Evolutionary conservation across 2,113 vertebrate species (phyloP).

Genomic region (Ceyx margarethae): DNA sequence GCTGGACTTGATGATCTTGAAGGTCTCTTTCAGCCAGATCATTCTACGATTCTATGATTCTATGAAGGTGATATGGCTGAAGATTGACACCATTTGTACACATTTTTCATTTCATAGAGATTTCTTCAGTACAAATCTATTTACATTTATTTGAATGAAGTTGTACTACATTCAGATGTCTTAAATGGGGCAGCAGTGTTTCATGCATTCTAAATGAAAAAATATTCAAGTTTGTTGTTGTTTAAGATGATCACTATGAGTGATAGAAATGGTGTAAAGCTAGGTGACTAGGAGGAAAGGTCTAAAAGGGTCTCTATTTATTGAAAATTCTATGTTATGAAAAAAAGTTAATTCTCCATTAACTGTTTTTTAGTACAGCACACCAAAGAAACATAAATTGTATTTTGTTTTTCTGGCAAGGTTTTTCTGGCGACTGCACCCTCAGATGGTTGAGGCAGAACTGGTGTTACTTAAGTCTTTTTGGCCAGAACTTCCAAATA

Average conservation of each 20-base stretch:
- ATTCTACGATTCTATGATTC: too few species aligned
- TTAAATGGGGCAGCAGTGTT: background rate
- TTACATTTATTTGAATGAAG: background rate
- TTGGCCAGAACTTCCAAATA: conserved; percentile 91
- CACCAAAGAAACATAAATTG: background rate
- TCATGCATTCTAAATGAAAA: background rate
- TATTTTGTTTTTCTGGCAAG: conserved; percentile 64
- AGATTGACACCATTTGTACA: background rate
- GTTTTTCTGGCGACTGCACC: conserved; percentile 93
- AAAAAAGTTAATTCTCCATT: background rate
- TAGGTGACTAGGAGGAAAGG: background rate
- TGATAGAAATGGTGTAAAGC: background rate
- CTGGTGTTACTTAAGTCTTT: conserved; percentile 85
- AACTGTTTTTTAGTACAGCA: background rate
- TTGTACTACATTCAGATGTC: background rate
- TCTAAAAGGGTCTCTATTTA: background rate
- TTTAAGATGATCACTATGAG: background rate
- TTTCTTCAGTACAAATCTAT: background rate
- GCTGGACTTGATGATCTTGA: too few species aligned
- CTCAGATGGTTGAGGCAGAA: conserved; percentile 86
- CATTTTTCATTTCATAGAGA: background rate
- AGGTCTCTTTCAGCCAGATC: too few species aligned
- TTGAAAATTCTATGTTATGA: background rate
- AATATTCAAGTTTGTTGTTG: background rate
- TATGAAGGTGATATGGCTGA: background rate